phyloP scores from a whole-genome alignment of 1,140 invertebrate species.

The Nephotettix cincticeps region DNA sequence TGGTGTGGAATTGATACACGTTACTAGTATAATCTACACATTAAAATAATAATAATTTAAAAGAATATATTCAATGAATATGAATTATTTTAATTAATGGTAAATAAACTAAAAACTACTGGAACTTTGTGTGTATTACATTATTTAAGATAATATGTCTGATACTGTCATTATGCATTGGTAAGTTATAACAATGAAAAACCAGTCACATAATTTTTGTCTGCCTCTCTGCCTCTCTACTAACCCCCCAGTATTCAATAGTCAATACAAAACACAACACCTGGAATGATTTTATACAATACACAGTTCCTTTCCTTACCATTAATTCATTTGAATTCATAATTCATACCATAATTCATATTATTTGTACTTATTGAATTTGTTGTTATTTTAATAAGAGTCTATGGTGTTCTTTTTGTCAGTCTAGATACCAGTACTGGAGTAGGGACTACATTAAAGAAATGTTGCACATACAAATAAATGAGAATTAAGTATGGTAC shows the following conservation, averaged over 20 bases:
- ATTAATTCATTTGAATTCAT: background rate
- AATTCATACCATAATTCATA: background rate
- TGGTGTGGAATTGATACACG: no score
- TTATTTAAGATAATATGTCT: no score
- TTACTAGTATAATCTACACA: no score
- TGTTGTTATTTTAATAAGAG: background rate
- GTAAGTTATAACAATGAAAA: no score
- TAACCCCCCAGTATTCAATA: background rate
- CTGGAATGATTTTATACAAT: background rate
- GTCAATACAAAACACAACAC: background rate
- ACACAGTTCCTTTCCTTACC: background rate
- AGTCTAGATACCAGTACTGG: background rate
- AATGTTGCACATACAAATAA: background rate
- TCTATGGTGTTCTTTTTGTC: background rate
- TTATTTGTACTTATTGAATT: background rate
- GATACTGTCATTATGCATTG: no score
- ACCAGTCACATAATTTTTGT: background rate
- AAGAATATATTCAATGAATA: no score
- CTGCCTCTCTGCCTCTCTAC: conserved; percentile 4
- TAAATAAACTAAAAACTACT: no score
- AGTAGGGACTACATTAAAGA: background rate
- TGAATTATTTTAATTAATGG: no score
- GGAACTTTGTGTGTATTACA: no score
- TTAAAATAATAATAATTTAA: no score
- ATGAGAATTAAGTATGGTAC: conserved; percentile 36